phyloP scores from a whole-genome alignment of 2,797 vertebrate genomes.

The Myoxocephalus aenaeus region DNA sequence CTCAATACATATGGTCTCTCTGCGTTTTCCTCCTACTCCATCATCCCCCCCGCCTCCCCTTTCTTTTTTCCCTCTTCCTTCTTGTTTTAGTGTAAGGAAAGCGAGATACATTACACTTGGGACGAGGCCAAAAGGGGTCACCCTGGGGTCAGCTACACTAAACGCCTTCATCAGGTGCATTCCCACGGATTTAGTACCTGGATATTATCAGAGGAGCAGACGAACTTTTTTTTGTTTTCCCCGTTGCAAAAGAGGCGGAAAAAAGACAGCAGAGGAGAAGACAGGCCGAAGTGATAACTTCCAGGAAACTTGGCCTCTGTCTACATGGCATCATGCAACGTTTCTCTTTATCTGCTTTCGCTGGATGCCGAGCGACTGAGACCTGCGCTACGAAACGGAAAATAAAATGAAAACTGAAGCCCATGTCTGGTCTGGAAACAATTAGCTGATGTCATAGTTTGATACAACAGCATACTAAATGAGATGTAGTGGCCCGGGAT shows the following conservation, averaged over 20 bases:
- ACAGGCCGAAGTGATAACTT: constrained; percentile 54
- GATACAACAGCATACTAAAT: constrained; percentile 75
- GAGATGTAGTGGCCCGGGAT: constrained; percentile 65
- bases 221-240: constrained; percentile 4
- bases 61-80: constrained; percentile 39
- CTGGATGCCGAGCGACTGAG: constrained; percentile 58
- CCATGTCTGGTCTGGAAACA: constrained; percentile 79
- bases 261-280: constrained; percentile 46
- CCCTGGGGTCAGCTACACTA: constrained; percentile 45
- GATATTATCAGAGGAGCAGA: constrained; percentile 34
- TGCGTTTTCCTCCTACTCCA: constrained; percentile 60
- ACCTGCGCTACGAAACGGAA: constrained; percentile 67
- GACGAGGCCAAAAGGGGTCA: constrained; percentile 52
- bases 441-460: constrained; percentile 85
- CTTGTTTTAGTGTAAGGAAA: constrained; percentile 32
- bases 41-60: constrained; percentile 28
- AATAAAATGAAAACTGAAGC: constrained; percentile 64
- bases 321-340: constrained; percentile 76
- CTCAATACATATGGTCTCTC: constrained; percentile 77
- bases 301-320: constrained; percentile 67
- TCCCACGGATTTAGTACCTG: constrained; percentile 42
- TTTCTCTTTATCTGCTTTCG: constrained; percentile 71
- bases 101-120: constrained; percentile 39
- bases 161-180: constrained; percentile 51
- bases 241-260: constrained; percentile 29